Conservation (phyloP, 2,113 vertebrate genomes). For the Heliornis fulica region DNA sequence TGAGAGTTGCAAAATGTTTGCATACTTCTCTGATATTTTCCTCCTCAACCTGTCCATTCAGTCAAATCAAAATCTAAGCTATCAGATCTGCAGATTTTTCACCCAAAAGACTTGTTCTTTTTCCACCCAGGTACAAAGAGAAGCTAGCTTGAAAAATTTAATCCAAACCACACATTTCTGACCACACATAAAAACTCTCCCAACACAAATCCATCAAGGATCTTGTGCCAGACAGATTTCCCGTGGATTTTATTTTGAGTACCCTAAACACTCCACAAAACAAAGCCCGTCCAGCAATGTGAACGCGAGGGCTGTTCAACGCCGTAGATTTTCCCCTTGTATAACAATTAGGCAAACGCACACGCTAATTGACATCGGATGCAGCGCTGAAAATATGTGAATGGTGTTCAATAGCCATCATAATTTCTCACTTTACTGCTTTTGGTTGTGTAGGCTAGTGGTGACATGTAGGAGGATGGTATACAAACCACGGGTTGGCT, state of each 20-base stretch:
- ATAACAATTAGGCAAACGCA: slow-evolving; percentile 60
- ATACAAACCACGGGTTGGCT: rapidly evolving
- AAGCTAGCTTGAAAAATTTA: not conserved
- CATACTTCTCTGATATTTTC: not conserved
- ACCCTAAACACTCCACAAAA: slow-evolving; percentile 44
- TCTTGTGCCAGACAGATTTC: not conserved
- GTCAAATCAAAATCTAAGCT: not conserved
- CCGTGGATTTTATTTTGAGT: not conserved
- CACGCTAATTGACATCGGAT: slow-evolving; percentile 49
- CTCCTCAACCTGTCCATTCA: not conserved
- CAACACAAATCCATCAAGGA: not conserved
- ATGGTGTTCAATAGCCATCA: slow-evolving; percentile 28
- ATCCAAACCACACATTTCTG: not conserved
- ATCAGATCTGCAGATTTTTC: not conserved
- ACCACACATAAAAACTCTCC: not conserved
- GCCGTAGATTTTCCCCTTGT: slow-evolving; percentile 64
- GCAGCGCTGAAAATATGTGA: not conserved
- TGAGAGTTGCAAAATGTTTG: not conserved
- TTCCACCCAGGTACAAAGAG: not conserved
- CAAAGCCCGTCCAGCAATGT: slow-evolving; percentile 34
- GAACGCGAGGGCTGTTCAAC: slow-evolving; percentile 62
- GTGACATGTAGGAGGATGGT: not conserved
- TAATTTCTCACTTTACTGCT: slow-evolving; percentile 60
- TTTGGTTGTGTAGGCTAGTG: not conserved
- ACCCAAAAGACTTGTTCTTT: not conserved